Percentiles rank a stretch among this genome's conserved stretches.
phyloP scores from a whole-genome alignment of 2,888 invertebrate species.

The Phaedon cochleariae region DNA sequence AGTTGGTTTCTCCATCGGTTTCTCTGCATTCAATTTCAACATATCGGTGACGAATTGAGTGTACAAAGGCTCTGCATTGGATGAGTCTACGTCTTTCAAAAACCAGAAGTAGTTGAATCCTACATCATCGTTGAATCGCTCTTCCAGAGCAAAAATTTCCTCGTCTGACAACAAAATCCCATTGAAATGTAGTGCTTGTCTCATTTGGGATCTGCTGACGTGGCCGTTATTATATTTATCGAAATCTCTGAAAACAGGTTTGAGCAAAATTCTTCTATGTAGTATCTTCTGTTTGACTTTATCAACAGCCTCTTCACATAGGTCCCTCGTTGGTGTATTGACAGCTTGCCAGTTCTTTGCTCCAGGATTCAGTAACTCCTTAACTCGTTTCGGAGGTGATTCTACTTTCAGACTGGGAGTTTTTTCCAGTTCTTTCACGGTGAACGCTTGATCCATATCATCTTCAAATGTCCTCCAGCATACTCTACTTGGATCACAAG shows the following conservation, averaged over 20 bases:
- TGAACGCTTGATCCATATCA: slow-evolving; percentile 75
- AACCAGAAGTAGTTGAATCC: slow-evolving; percentile 80
- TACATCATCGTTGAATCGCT: slow-evolving; percentile 75
- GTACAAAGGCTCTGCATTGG: slow-evolving; percentile 59
- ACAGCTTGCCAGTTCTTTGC: slow-evolving; percentile 63
- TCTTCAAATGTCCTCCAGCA: slow-evolving; percentile 82
- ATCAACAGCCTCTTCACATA: slow-evolving; percentile 70
- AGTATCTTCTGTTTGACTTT: slow-evolving; percentile 70
- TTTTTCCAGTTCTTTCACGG: slow-evolving; percentile 68
- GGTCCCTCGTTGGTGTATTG: slow-evolving; percentile 38
- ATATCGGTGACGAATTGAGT: slow-evolving; percentile 57
- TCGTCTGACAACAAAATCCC: slow-evolving; percentile 72
- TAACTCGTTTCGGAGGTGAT: slow-evolving; percentile 66
- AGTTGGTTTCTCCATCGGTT: slow-evolving; percentile 48
- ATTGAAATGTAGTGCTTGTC: slow-evolving; percentile 74
- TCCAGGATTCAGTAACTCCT: slow-evolving; percentile 63
- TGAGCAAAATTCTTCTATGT: slow-evolving; percentile 71
- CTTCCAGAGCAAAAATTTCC: slow-evolving; percentile 75
- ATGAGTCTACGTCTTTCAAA: slow-evolving; percentile 71
- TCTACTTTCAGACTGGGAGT: slow-evolving; percentile 68
- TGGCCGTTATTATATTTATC: slow-evolving; percentile 81
- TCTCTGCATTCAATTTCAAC: slow-evolving; percentile 57
- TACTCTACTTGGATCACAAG: slow-evolving; percentile 72
- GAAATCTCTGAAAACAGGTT: slow-evolving; percentile 75
- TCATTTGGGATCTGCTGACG: slow-evolving; percentile 74